Percentiles rank a stretch among this genome's conserved stretches.
Evolutionary conservation across 2,797 vertebrate genomes (phyloP).

Genomic region (Cuniculus paca): DNA sequence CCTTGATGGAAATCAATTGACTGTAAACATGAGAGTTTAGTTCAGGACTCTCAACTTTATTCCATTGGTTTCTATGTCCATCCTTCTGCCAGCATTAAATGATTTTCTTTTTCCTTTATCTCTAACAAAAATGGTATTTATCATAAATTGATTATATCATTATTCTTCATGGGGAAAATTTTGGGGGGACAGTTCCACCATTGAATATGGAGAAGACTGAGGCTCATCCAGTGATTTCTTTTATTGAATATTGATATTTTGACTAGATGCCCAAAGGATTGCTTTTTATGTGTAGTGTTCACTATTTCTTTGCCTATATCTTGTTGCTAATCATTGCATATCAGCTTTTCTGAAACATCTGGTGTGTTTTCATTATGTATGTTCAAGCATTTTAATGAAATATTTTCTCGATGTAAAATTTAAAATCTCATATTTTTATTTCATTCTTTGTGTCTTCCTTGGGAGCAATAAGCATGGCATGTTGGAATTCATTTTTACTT

Average conservation of each 20-base stretch:
- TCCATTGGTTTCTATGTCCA: not conserved
- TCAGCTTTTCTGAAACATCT: not conserved
- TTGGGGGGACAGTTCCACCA: not conserved
- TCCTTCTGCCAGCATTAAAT: not conserved
- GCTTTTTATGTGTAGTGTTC: not conserved
- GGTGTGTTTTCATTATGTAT: not conserved
- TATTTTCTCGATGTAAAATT: not conserved
- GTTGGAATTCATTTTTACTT: not conserved
- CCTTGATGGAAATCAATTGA: not conserved
- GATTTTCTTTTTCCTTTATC: not conserved
- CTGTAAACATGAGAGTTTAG: not conserved
- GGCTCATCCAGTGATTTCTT: not conserved
- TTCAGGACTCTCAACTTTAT: not conserved
- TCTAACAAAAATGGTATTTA: not conserved
- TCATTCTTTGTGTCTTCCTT: slow-evolving; percentile 2
- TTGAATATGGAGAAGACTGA: not conserved
- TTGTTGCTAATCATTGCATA: not conserved
- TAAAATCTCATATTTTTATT: not conserved
- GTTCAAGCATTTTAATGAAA: not conserved
- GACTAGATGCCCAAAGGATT: not conserved
- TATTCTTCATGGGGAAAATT: not conserved
- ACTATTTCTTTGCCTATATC: not conserved
- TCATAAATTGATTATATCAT: not conserved
- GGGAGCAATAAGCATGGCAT: not conserved
- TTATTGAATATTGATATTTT: not conserved